Evolutionary conservation across 2,113 vertebrate species (phyloP).

Genomic region (Colistium nudipinnis): DNA sequence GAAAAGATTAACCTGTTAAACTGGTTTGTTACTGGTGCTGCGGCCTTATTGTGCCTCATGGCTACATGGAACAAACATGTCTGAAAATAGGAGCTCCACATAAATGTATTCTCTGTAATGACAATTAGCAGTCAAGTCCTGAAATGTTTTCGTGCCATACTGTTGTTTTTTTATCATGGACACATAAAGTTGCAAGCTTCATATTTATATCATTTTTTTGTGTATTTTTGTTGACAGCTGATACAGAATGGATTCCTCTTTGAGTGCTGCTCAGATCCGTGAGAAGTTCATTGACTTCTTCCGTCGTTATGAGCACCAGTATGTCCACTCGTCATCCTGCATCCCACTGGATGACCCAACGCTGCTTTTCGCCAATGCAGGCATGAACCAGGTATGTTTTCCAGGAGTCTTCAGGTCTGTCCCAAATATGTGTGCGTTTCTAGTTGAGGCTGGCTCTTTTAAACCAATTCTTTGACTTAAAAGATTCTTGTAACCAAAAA

Average conservation of each 20-base stretch:
- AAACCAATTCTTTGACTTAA: not conserved
- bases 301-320: conserved; percentile 86
- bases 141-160: too few relatives aligned
- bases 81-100: too few relatives aligned
- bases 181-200: too few relatives aligned
- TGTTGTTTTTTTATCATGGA: too few relatives aligned
- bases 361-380: conserved; percentile 95
- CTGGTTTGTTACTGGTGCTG: not conserved
- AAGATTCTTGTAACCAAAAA: not conserved
- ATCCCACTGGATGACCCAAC: conserved; percentile 96
- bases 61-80: too few relatives aligned
- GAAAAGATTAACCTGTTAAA: not conserved
- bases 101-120: too few relatives aligned
- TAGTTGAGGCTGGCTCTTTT: not conserved
- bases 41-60: not conserved
- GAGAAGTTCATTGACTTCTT: conserved; percentile 96
- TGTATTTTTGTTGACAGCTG: conserved; percentile 37
- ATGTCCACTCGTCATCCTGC: conserved; percentile 93
- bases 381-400: conserved; percentile 94
- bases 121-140: too few relatives aligned
- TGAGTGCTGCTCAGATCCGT: conserved; percentile 92
- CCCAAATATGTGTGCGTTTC: not conserved
- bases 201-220: not conserved
- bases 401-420: accelerated
- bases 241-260: conserved; percentile 84